Percentiles rank a stretch among this genome's conserved stretches.
These are phyloP conservation scores for Nothobranchius furzeri DNA, from an alignment of 2,113 vertebrate species.

Conservation along the genomic window DNA sequence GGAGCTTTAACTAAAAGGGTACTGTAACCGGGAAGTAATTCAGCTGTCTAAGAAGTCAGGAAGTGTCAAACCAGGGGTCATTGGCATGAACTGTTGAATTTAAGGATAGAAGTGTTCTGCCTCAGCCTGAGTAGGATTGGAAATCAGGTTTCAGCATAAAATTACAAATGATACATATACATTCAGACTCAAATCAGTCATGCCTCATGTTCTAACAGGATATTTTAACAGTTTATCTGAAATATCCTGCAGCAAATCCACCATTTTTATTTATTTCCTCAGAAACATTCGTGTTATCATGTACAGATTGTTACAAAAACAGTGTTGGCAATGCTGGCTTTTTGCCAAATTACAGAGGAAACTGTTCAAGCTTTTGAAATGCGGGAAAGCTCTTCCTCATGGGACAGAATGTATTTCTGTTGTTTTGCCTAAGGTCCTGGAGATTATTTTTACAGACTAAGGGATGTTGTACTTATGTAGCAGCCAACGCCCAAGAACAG, in stretches of 20 bases:
- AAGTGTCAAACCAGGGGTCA: too few species aligned
- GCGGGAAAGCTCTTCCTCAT: slow-evolving; percentile 63
- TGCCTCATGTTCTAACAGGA: background rate
- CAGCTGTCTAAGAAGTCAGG: too few species aligned
- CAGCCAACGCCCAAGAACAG: slow-evolving; percentile 87
- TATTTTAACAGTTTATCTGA: background rate
- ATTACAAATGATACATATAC: background rate
- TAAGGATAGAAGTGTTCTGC: slow-evolving; percentile 6
- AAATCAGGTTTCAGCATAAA: background rate
- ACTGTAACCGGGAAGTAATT: too few species aligned
- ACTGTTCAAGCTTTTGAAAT: slow-evolving; percentile 54
- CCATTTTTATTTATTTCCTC: background rate
- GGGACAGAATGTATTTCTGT: slow-evolving; percentile 74
- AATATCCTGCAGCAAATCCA: background rate
- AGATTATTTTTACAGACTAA: slow-evolving; percentile 90
- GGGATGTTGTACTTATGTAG: slow-evolving; percentile 77
- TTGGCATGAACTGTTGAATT: slow-evolving; percentile 6
- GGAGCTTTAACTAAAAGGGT: too few species aligned
- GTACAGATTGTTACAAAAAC: slow-evolving; percentile 2
- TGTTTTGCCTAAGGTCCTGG: slow-evolving; percentile 71
- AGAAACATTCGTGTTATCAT: background rate
- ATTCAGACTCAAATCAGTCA: slow-evolving; percentile 4
- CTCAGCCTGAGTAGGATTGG: background rate
- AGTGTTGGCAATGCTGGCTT: slow-evolving; percentile 32
- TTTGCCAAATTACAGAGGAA: slow-evolving; percentile 56